Base-by-base conservation (phyloP, 1,140 invertebrate species). In the Drosophila pachea region DNA sequence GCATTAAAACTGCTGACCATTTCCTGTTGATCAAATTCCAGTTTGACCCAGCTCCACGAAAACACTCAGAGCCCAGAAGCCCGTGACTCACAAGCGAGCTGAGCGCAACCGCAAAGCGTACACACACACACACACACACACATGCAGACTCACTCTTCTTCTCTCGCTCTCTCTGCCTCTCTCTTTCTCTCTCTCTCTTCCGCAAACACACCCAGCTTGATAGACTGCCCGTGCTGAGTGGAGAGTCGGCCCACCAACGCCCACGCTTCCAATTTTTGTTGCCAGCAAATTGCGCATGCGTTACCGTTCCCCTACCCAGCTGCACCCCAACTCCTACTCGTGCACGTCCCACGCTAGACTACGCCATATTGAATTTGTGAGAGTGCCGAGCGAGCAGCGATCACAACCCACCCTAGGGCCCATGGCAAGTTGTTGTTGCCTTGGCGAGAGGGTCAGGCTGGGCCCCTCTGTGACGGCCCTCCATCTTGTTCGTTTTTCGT, bases 211-310 rank as follows among this genome's bases (percentile, higher is more conserved):
- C 40, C 63, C 47, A 35, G 7, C 7, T 16, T 29, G 31, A 38
- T 5, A 43, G 29, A 14, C 7, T 12, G 32, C 36, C 14, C 11
- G 35, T 38, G 7, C 12, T 50, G 58, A 70, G 54, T 66, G 45
- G 33, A 59, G 40, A 31, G 11, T 29, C 63, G 60, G 52, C 73
- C 76, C 78, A 84, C 79, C 79, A 81, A 84, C 76, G 60, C 69
- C 71, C 68, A 65, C 68, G 52, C 42, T 49, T 59, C 48, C 42
- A 59, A 31, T 43, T 65, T 49, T 65, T 68, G 52, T 64, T 47
- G 48, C 29, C 66, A 60, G 68, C 59, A 60, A 83, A 75, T 83
- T 83, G 79, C 79, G 78, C 78, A 78, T 83, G 78, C 78, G 78
- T 78, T 81, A 67, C 79, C 60, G 73, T 55, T 36, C 8, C 59